Conservation (phyloP, 2,113 vertebrate genomes). For the Chascanopsetta lugubris region DNA sequence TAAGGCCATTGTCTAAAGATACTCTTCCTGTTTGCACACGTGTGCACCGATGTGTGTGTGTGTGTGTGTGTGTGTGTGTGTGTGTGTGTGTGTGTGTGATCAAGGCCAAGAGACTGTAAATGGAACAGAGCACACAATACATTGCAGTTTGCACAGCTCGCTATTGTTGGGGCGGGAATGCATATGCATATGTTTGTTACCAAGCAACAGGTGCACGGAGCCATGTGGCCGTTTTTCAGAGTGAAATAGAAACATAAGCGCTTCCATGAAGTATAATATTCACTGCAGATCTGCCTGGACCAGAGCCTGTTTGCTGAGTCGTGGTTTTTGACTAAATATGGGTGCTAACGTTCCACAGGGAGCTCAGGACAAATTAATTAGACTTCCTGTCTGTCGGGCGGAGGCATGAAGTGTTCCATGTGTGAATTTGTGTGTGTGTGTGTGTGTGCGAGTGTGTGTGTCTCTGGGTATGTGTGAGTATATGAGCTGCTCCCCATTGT, state of each 20-base stretch:
- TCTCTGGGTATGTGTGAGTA: constrained; percentile 6
- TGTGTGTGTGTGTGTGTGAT: constrained; percentile 3
- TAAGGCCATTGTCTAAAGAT: constrained; percentile 10
- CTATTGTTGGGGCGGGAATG: constrained; percentile 43
- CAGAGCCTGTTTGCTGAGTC: constrained; percentile 18
- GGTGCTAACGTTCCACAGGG: constrained; percentile 45
- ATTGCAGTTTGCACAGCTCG: constrained; percentile 21
- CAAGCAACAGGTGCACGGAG: constrained; percentile 65
- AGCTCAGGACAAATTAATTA: constrained; percentile 55
- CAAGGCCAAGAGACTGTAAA: neutral
- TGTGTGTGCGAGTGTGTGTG: neutral
- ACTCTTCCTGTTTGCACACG: neutral
- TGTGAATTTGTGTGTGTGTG: constrained; percentile 5
- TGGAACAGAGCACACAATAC: constrained; percentile 14
- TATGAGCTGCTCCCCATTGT: neutral
- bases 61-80: neutral
- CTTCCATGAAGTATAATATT: too few relatives aligned
- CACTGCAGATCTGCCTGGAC: constrained; percentile 31
- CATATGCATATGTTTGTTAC: constrained; percentile 59
- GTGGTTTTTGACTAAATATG: constrained; percentile 43
- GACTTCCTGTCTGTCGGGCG: constrained; percentile 27
- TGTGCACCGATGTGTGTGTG: neutral
- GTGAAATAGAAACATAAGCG: constrained; percentile 23
- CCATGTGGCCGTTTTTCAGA: constrained; percentile 32
- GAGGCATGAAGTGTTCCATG: constrained; percentile 9